Base-by-base conservation (phyloP, 2,113 vertebrate species). In the Dascyllus trimaculatus region DNA sequence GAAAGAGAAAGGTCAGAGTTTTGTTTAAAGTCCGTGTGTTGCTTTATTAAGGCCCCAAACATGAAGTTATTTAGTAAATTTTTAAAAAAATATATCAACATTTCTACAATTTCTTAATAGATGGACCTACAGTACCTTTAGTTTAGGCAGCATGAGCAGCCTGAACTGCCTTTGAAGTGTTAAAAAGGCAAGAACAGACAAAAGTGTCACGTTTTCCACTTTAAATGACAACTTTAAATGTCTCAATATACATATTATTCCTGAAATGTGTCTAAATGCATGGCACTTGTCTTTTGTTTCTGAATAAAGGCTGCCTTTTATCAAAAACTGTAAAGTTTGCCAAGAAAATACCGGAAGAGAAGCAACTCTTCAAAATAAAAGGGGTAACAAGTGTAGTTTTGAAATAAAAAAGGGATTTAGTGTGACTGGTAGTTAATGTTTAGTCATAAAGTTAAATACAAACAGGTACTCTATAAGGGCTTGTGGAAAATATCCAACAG, bases 291-390 rank as follows among this genome's bases (percentile, higher is more conserved):
- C 24, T 24, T 35, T 62, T 45, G n/a, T n/a, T n/a, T n/a, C n/a
- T n/a, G 2, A 40, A 74, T 46, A 52, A 72, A 51, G 4, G 1
- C 11, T 3, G 22, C 0, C 5, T 61, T 40, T 65, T 22, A 43
- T 24, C 0, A 35, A 57, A 78, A 46, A 4, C 14, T 0, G 51
- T 72, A 11, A 40, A 61, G 32, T 13, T 65, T n/a, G 19, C 19
- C n/a, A 8, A 63, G 0, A 43, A 1, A 54, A 45, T 10, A 13
- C 2, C 19, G 11, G 9, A 71, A 54, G 1, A 56, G 4, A 17
- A 8, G 4, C 8, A 0, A 15, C 26, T 32, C 5, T 80, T 73
- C 73, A 74, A 48, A 81, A 54, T 87, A 85, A 90, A 71, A 81
- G 25, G 24, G 3, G 4, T 1, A 54, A 56, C 65, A 0, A 0